A percentile compares a stretch with the other conserved stretches of the same genome.
phyloP scores from a whole-genome alignment of 2,888 invertebrate genomes.

The Emesis furor region DNA sequence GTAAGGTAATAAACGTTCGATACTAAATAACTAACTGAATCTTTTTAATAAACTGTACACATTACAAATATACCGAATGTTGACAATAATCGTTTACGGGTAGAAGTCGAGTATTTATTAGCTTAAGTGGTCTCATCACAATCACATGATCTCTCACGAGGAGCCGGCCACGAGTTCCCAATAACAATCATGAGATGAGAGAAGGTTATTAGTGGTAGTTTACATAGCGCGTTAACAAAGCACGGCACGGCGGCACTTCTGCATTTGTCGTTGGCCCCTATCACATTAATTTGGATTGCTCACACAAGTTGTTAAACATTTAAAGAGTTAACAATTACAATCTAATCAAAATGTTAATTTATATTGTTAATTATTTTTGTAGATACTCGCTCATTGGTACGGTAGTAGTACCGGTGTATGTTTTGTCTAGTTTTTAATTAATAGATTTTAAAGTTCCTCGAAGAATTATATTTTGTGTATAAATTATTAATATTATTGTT shows the following conservation, averaged over 20 bases:
- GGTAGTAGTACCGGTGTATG: no score
- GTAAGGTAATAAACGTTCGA: conserved; percentile 1
- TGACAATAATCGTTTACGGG: conserved; percentile 82
- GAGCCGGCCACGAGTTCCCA: conserved; percentile 87
- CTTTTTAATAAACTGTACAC: conserved; percentile 32
- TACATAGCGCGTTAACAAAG: conserved; percentile 40
- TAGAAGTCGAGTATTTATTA: conserved; percentile 86
- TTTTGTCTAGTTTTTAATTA: no score
- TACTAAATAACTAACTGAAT: conserved; percentile 31
- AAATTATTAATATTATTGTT: no score
- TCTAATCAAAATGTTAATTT: background rate
- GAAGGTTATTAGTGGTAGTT: conserved; percentile 62
- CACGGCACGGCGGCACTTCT: background rate
- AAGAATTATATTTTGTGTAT: no score
- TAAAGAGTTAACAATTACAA: conserved; percentile 3
- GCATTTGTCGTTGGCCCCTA: background rate
- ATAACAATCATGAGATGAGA: conserved; percentile 81
- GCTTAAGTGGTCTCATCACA: conserved; percentile 90
- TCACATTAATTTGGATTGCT: conserved; percentile 18
- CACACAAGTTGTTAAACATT: conserved; percentile 2
- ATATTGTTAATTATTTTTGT: background rate
- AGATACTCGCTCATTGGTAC: background rate
- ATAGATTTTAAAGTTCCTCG: no score
- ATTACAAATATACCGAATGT: conserved; percentile 77
- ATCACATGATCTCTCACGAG: conserved; percentile 90